Base-by-base conservation (phyloP, 1,140 invertebrate genomes). In the Ostrea denselamellosa region DNA sequence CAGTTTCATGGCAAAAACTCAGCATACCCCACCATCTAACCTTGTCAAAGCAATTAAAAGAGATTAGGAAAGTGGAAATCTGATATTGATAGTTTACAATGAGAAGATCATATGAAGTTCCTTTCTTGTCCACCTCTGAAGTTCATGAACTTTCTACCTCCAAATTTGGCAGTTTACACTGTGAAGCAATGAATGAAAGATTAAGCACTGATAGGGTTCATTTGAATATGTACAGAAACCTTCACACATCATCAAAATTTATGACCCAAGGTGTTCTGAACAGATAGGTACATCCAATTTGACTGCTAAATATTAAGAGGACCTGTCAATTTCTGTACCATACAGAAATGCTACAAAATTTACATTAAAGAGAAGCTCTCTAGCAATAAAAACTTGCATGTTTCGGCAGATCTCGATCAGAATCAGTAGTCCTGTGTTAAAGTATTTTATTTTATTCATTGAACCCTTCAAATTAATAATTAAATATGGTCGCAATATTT, bases 191-290 rank as follows among this genome's bases (percentile, higher is more conserved):
- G 56, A 19, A 62, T 62, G 12, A 19, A 58, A 58, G 56, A 58
- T 58, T 58, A 5, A 12, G 17, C 2, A 62, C n/a, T 62, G 17
- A 62, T 62, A n/a, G 56, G 14, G 56, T n/a, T n/a, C 2, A 62
- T 62, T 62, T 62, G 56, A 62, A 62, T 62, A 19, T 62, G 17
- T n/a, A 62, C 56, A 19, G 56, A 62, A 62, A 62, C 17, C 56
- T 62, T 62, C 56, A 62, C 56, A 62, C 56, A 62, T 62, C 17
- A 17, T 62, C 56, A 62, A 62, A 62, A 62, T 62, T 62, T 62
- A 62, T 62, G 56, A 19, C 34, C 34, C 34, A 44, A 44, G 34
- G n/a, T 62, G 56, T 62, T 62, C 56, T 19, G 56, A 62, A 62
- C 56, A 7, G 56, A n/a, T 62, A n/a, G 56, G 56, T 17, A 62